These are phyloP conservation scores for Candoia aspera DNA, from an alignment of 2,113 vertebrate genomes.

Conservation along the genomic window DNA sequence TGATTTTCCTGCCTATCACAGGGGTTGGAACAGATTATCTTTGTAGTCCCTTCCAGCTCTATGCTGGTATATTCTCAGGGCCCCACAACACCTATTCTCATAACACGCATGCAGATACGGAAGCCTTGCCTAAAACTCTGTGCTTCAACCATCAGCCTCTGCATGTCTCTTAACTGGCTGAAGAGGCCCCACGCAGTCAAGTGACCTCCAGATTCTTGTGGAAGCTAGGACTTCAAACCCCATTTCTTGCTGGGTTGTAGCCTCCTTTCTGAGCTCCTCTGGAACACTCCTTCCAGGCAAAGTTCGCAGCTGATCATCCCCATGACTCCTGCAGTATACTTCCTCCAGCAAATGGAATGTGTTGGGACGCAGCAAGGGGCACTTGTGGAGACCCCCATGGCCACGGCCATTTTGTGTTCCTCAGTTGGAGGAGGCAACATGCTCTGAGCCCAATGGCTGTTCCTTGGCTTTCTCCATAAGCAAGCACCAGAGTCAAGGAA, in stretches of 20 bases:
- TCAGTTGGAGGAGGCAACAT: too few relatives aligned
- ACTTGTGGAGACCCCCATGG: background rate
- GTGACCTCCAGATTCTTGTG: background rate
- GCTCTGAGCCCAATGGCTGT: background rate
- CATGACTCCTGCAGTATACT: background rate
- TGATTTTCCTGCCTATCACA: too few relatives aligned
- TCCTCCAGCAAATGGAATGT: conserved; percentile 19
- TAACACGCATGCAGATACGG: background rate
- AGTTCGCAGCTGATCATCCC: background rate
- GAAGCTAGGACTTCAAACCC: background rate
- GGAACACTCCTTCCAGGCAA: background rate
- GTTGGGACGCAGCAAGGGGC: background rate
- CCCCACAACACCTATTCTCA: background rate
- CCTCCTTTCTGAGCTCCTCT: background rate
- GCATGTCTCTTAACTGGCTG: background rate
- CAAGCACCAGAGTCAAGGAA: too few relatives aligned
- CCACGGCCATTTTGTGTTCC: background rate
- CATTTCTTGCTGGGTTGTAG: background rate
- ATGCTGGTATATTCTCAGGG: too few relatives aligned
- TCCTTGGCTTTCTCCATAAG: background rate
- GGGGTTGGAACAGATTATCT: too few relatives aligned
- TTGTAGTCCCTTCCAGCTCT: too few relatives aligned
- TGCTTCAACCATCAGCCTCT: too few relatives aligned
- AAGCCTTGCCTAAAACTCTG: background rate
- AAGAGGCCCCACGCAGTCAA: background rate